Evolutionary conservation across 2,113 vertebrate genomes (phyloP), one percentile per base, ranked within the genome.

Genomic region (Nothocercus julius): DNA sequence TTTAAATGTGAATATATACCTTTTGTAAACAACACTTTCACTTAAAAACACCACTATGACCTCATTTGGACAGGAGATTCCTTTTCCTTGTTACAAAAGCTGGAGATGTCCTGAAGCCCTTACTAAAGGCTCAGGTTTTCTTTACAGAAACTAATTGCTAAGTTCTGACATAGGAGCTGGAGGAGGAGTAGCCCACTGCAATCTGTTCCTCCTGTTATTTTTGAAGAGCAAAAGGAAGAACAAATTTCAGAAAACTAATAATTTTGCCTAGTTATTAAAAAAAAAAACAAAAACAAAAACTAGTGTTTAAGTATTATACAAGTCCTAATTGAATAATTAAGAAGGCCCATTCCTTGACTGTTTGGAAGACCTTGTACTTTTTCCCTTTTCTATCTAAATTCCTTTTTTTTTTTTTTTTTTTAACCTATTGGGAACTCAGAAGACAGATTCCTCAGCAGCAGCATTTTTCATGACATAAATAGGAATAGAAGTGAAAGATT

Each of bases 131-230:
- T n/a, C 25, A 82, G 32, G 3, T 19, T 90, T 87, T 85, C 11
- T 45, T 53, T 64, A 24, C 9, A 14, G 30, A 77, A 68, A 25
- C 3, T 44, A 45, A 49, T 59, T 45, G 7, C 34, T 78, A 28
- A 56, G 11, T 40, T 80, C 30, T 1, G 0, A 63, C 8, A 0
- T 8, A 27, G 14, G 3, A 79, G 7, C 2, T 25, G 22, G 25
- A 76, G 12, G 12, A 80, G 1, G 2, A 68, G 25, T 24, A 42
- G 5, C 12, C 67, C 32, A 0, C 17, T 34, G 27, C 20, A 51
- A 2, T 45, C 5, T 68, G 8, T 5, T 73, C 25, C 47, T 77
- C 4, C 4, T 58, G 9, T 2, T n/a, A 25, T 47, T 86, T 64
- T 34, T 44, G 28, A 83, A 86, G 6, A 4, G 7, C 3, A 24